Evolutionary conservation across 2,113 vertebrate species (phyloP).

Genomic region (Menidia beryllina): DNA sequence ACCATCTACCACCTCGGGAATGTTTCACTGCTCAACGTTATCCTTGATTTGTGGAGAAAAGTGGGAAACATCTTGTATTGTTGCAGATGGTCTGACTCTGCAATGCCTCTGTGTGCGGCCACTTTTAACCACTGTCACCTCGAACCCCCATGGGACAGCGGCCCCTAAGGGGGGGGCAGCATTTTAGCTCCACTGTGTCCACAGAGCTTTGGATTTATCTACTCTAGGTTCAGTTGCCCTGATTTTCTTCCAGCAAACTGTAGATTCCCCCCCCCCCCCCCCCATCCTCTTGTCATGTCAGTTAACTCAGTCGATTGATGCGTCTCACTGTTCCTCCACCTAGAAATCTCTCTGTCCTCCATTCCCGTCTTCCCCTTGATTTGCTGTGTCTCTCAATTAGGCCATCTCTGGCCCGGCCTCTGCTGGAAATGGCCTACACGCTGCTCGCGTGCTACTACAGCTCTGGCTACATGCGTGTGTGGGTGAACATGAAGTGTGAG

Average conservation of each 20-base stretch:
- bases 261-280: constrained; percentile 39
- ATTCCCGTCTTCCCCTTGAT: constrained; percentile 60
- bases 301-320: constrained; percentile 67
- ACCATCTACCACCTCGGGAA: neutral
- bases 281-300: constrained; percentile 79
- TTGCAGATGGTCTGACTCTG: constrained; percentile 26
- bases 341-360: constrained; percentile 43
- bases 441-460: constrained; percentile 41
- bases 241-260: constrained; percentile 30
- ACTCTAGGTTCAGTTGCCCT: constrained; percentile 22
- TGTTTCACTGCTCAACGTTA: constrained; percentile 1
- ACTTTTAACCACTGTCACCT: constrained; percentile 43
- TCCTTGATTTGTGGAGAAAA: constrained; percentile 34
- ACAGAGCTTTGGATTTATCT: constrained; percentile 13
- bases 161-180: constrained; percentile 15
- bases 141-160: constrained; percentile 28
- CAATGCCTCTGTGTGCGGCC: constrained; percentile 19
- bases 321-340: constrained; percentile 36
- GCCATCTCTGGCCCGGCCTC: constrained; percentile 49
- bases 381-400: constrained; percentile 68
- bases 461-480: constrained; percentile 16
- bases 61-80: constrained; percentile 12
- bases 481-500: constrained; percentile 31
- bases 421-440: constrained; percentile 38
- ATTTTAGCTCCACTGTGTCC: constrained; percentile 22